phyloP scores from a whole-genome alignment of 1,140 invertebrate genomes.

The Hycleus phaleratus region DNA sequence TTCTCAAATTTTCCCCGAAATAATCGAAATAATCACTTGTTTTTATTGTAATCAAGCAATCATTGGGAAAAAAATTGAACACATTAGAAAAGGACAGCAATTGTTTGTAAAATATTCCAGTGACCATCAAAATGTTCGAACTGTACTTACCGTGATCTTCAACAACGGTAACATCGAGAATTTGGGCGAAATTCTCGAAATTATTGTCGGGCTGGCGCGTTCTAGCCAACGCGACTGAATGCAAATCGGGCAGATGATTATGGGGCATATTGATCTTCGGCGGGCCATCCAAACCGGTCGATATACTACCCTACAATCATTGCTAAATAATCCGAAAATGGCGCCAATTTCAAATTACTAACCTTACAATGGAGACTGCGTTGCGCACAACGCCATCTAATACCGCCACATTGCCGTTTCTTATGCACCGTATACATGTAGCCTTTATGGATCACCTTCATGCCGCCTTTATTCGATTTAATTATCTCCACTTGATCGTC shows the following conservation, averaged over 20 bases:
- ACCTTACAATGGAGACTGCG: constrained; percentile 39
- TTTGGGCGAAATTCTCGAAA: neutral
- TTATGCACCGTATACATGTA: constrained; percentile 46
- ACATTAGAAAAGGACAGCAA: too few species aligned
- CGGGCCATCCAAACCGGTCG: constrained; percentile 34
- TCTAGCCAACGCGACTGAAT: constrained; percentile 39
- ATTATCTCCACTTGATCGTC: constrained; percentile 26
- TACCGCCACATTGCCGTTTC: constrained; percentile 36
- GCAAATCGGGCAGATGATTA: constrained; percentile 42
- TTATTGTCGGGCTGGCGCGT: constrained; percentile 11
- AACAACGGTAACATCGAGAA: constrained; percentile 3
- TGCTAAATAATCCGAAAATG: neutral
- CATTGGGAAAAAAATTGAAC: too few species aligned
- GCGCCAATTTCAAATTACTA: constrained; percentile 17
- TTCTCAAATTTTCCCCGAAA: too few species aligned
- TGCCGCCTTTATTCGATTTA: constrained; percentile 42
- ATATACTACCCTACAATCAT: constrained; percentile 37
- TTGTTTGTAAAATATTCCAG: too few species aligned
- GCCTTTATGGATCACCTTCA: constrained; percentile 42
- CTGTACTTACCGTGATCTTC: constrained; percentile 4
- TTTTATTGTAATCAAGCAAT: too few species aligned
- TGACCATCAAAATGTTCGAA: neutral
- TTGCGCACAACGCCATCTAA: constrained; percentile 43
- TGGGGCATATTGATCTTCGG: constrained; percentile 40
- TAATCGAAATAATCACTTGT: too few species aligned